Percentiles rank a stretch among this genome's conserved stretches.
Evolutionary conservation across 2,888 invertebrate genomes (phyloP).

Genomic region (Ennomos fuscantarius): DNA sequence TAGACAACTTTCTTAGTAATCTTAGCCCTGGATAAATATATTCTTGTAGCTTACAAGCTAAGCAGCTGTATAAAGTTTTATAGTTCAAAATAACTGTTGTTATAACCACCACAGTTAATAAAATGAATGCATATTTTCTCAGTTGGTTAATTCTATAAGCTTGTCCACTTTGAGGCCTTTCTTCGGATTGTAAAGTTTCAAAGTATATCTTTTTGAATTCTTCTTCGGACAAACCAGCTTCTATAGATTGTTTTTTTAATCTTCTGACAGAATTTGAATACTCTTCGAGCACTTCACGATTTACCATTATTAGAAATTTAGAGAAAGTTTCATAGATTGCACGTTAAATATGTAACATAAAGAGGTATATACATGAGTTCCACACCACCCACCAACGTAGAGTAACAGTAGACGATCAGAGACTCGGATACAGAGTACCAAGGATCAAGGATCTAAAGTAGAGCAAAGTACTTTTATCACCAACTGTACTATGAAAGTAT

Average conservation of each 20-base stretch:
- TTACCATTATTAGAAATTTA: slow-evolving; percentile 43
- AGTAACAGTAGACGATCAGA: too few relatives aligned
- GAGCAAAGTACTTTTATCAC: too few relatives aligned
- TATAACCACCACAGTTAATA: slow-evolving; percentile 41
- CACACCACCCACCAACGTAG: too few relatives aligned
- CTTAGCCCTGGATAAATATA: slow-evolving; percentile 93
- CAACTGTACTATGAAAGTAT: too few relatives aligned
- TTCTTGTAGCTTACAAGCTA: slow-evolving; percentile 90
- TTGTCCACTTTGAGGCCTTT: slow-evolving; percentile 39
- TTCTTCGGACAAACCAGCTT: slow-evolving; percentile 85
- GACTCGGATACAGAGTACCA: too few relatives aligned
- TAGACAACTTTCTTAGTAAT: slow-evolving; percentile 88
- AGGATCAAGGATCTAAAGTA: too few relatives aligned
- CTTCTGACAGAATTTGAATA: slow-evolving; percentile 85
- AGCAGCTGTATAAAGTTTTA: slow-evolving; percentile 87
- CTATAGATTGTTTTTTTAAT: slow-evolving; percentile 84
- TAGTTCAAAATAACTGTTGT: slow-evolving; percentile 72
- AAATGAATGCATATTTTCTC: slow-evolving; percentile 12
- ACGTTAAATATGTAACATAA: too few relatives aligned
- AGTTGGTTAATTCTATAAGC: background rate
- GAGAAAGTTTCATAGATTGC: too few relatives aligned
- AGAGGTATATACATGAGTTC: too few relatives aligned
- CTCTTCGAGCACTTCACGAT: slow-evolving; percentile 54
- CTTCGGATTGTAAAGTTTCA: slow-evolving; percentile 69
- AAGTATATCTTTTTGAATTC: slow-evolving; percentile 86